Conservation (phyloP, 2,797 vertebrate genomes). For the Brachyrhaphis roseni region DNA sequence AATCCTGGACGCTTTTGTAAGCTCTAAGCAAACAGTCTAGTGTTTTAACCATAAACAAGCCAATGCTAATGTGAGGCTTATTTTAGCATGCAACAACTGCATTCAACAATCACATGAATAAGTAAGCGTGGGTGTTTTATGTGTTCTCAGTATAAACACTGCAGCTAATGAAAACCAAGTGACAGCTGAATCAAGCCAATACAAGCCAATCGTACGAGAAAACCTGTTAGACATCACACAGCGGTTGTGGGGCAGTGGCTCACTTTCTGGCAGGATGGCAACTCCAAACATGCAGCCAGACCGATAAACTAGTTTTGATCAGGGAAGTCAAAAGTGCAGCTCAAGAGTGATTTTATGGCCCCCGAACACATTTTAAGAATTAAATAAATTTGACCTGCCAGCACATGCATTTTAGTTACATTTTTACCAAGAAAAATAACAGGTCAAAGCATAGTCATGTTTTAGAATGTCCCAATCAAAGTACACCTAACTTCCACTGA, state of each 20-base stretch:
- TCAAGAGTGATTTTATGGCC: background rate
- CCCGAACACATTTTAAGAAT: background rate
- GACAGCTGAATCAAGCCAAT: background rate
- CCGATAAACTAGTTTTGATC: background rate
- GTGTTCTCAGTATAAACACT: background rate
- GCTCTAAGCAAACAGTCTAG: background rate
- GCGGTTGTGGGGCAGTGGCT: background rate
- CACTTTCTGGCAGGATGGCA: background rate
- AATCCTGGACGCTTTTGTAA: background rate
- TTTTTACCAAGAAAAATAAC: background rate
- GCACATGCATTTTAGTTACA: background rate
- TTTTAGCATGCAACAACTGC: background rate
- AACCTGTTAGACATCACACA: background rate
- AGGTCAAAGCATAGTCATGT: background rate
- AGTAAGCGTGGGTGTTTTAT: background rate
- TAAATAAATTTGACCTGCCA: background rate
- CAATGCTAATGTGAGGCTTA: background rate
- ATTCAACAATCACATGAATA: background rate
- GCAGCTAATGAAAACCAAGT: background rate
- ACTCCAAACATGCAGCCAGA: background rate
- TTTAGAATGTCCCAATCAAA: background rate
- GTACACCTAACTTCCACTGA: background rate
- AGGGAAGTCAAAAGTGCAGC: background rate
- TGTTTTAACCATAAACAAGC: conserved; percentile 7
- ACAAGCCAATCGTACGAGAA: background rate